Evolutionary conservation across 2,113 vertebrate genomes (phyloP).

Genomic region (Rallus limicola): DNA sequence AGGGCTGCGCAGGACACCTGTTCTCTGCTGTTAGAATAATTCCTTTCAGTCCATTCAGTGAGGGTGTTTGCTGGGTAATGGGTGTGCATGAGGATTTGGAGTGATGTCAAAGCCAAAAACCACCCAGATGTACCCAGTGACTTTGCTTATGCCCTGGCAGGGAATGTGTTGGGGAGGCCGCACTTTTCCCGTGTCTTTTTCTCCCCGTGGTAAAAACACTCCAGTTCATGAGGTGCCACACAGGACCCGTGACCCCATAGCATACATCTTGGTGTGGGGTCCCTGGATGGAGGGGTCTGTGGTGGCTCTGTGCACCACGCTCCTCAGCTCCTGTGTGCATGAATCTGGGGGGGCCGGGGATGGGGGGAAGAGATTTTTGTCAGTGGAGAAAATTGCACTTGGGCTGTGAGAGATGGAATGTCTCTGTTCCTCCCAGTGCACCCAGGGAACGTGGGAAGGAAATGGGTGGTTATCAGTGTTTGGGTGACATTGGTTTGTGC

Average conservation of each 20-base stretch:
- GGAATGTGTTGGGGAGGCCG: neutral
- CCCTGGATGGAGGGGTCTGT: neutral
- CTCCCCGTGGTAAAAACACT: neutral
- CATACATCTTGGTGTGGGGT: neutral
- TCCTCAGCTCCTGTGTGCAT: rapidly evolving
- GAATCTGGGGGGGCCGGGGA: too few species aligned
- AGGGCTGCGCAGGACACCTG: rapidly evolving
- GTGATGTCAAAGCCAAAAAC: neutral
- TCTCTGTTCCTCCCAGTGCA: neutral
- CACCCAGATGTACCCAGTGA: rapidly evolving
- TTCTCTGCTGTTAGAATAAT: rapidly evolving
- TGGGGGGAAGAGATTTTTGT: neutral
- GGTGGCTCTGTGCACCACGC: neutral
- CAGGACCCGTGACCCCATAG: neutral
- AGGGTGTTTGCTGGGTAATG: neutral
- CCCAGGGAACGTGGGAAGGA: neutral
- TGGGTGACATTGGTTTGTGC: neutral
- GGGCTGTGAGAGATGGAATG: rapidly evolving
- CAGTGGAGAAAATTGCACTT: neutral
- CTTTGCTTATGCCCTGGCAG: neutral
- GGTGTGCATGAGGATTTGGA: neutral
- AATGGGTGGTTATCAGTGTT: neutral
- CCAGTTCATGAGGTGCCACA: neutral
- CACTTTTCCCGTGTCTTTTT: neutral
- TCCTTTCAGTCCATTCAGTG: neutral